These are phyloP conservation scores for Apamea sordens DNA, from an alignment of 2,888 invertebrate genomes.

Conservation along the genomic window DNA sequence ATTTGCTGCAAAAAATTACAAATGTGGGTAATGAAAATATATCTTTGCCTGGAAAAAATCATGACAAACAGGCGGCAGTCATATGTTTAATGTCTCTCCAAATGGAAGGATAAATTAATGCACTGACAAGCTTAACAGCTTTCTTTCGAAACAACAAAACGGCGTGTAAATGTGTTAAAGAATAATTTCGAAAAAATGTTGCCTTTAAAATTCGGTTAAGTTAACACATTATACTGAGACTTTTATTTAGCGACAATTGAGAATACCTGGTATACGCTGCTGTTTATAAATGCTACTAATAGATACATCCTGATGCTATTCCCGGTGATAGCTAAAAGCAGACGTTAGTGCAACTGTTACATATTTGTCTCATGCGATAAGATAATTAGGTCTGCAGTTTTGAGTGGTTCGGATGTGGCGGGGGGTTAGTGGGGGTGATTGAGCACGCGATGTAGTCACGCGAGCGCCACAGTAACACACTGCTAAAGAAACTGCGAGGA, in stretches of 20 bases:
- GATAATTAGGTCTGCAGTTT: conserved; percentile 81
- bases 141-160: conserved; percentile 64
- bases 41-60: conserved; percentile 71
- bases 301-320: conserved; percentile 43
- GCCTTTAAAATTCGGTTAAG: conserved; percentile 21
- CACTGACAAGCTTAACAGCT: conserved; percentile 62
- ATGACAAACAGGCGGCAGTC: conserved; percentile 66
- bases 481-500: conserved; percentile 89
- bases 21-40: conserved; percentile 72
- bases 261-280: conserved; percentile 1
- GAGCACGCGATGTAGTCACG: conserved; percentile 87
- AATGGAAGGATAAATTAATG: conserved; percentile 65
- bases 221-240: not conserved
- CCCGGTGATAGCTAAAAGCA: conserved; percentile 58
- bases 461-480: conserved; percentile 88
- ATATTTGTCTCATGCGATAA: conserved; percentile 78
- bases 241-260: not conserved
- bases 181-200: conserved; percentile 50
- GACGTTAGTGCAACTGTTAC: conserved; percentile 72
- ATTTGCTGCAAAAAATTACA: conserved; percentile 68
- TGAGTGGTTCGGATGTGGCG: conserved; percentile 77
- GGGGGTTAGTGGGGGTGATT: conserved; percentile 78
- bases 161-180: conserved; percentile 50
- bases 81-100: conserved; percentile 60
- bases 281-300: conserved; percentile 31